Percentiles rank a stretch among this genome's conserved stretches.
These are phyloP conservation scores for Drosophila greeni DNA, from an alignment of 2,888 invertebrate genomes.

Conservation along the genomic window DNA sequence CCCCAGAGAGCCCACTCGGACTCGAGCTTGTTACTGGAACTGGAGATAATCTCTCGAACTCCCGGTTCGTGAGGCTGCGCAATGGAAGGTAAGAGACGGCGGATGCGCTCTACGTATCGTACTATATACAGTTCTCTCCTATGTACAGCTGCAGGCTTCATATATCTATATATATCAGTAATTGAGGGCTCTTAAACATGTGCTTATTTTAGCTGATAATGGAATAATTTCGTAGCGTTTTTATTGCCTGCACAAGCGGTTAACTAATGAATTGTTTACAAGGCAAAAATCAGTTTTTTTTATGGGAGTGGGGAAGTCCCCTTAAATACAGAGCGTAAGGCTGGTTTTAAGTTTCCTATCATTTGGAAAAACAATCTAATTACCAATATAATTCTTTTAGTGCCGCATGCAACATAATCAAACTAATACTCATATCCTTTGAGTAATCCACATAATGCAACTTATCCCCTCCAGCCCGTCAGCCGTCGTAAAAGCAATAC, in stretches of 20 bases:
- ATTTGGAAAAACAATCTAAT: background rate
- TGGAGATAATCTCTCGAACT: conserved; percentile 46
- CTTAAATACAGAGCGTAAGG: background rate
- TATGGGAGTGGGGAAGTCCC: background rate
- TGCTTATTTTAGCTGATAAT: conserved; percentile 44
- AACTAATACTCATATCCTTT: background rate
- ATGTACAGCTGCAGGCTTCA: background rate
- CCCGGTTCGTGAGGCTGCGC: conserved; percentile 57
- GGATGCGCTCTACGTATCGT: background rate
- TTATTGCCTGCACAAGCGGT: conserved; percentile 25
- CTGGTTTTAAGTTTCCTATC: background rate
- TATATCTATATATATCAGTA: conserved; percentile 13
- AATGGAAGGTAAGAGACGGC: conserved; percentile 27
- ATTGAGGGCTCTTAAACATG: conserved; percentile 29
- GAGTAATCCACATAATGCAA: background rate
- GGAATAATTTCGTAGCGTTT: conserved; percentile 32
- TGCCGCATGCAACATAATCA: background rate
- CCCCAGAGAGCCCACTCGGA: conserved; percentile 29
- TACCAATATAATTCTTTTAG: background rate
- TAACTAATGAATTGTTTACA: conserved; percentile 53
- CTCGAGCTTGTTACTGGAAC: conserved; percentile 36
- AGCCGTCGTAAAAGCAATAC: conserved; percentile 36
- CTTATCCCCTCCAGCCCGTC: background rate
- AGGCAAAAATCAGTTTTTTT: conserved; percentile 24
- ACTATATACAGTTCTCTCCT: background rate